These are phyloP conservation scores for Lycopodina hypogea DNA, from an alignment of 37 sponge, comb jelly and placozoan species.

Conservation along the genomic window DNA sequence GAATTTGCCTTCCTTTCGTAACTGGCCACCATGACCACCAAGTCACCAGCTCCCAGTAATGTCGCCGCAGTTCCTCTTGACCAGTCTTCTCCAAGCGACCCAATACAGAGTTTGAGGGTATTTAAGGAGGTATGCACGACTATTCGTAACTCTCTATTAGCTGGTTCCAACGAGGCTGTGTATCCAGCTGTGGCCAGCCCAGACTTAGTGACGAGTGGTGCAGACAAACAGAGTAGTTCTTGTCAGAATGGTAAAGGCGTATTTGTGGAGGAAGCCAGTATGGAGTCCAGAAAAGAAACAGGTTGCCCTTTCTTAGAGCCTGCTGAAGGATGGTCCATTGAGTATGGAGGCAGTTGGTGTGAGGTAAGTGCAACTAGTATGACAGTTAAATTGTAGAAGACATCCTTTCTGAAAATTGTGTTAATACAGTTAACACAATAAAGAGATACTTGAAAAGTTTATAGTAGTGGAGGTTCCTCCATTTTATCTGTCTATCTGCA, in stretches of 20 bases:
- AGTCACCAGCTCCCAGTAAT: too few species aligned
- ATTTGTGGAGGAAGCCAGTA: neutral
- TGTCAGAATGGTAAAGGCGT: neutral
- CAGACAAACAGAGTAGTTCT: neutral
- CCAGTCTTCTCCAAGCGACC: neutral
- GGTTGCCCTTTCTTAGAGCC: conserved; percentile 64
- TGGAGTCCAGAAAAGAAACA: neutral
- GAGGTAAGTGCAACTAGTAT: conserved; percentile 28
- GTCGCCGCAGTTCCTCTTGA: too few species aligned
- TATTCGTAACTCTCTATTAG: conserved; percentile 48
- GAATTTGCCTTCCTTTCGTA: too few species aligned
- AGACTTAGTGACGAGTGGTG: conserved; percentile 24
- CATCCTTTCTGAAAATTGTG: too few species aligned
- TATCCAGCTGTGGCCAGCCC: conserved; percentile 38
- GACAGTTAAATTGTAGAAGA: neutral
- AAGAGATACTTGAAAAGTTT: neutral
- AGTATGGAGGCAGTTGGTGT: conserved; percentile 39
- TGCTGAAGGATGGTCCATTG: conserved; percentile 64
- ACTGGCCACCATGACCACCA: neutral
- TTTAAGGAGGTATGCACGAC: conserved; percentile 60
- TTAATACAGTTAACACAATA: neutral
- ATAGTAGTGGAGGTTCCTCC: neutral
- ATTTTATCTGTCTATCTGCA: neutral
- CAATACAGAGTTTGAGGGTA: conserved; percentile 55
- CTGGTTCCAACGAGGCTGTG: conserved; percentile 57